Evolutionary conservation across 2,113 vertebrate species (phyloP).

Genomic region (Cryptoleucopteryx plumbea): DNA sequence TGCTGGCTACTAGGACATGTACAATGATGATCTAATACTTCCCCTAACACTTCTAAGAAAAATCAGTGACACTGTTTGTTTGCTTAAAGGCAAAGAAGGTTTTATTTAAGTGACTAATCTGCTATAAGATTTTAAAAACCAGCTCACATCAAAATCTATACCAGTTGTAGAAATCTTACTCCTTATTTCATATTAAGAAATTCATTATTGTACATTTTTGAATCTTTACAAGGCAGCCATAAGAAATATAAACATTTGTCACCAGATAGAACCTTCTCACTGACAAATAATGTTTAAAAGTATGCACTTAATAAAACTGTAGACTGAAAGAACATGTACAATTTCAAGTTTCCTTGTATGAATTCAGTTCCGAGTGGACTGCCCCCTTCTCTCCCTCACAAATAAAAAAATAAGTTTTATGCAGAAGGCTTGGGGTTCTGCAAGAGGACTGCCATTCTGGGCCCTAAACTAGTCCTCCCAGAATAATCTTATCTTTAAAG

Average conservation of each 20-base stretch:
- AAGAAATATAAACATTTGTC: conserved; percentile 67
- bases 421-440: conserved; percentile 16
- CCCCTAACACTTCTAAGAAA: not conserved
- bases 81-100: conserved; percentile 69
- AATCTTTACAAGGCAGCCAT: conserved; percentile 73
- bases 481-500: not conserved
- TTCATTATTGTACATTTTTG: conserved; percentile 59
- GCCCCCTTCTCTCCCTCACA: not conserved
- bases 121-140: conserved; percentile 73
- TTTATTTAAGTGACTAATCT: conserved; percentile 70
- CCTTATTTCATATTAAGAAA: conserved; percentile 66
- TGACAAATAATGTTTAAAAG: conserved; percentile 57
- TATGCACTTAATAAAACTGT: conserved; percentile 49
- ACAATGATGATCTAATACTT: not conserved
- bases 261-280: conserved; percentile 56
- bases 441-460: not conserved
- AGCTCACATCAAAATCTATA: conserved; percentile 76
- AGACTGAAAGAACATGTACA: conserved; percentile 54
- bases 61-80: not conserved
- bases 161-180: conserved; percentile 71
- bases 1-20: not conserved
- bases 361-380: not conserved
- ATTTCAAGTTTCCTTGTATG: conserved; percentile 26
- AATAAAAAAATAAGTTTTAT: conserved; percentile 47
- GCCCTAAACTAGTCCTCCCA: not conserved